Base-by-base conservation (phyloP, 2,888 invertebrate genomes). In the Cryptophagus acutangulus region DNA sequence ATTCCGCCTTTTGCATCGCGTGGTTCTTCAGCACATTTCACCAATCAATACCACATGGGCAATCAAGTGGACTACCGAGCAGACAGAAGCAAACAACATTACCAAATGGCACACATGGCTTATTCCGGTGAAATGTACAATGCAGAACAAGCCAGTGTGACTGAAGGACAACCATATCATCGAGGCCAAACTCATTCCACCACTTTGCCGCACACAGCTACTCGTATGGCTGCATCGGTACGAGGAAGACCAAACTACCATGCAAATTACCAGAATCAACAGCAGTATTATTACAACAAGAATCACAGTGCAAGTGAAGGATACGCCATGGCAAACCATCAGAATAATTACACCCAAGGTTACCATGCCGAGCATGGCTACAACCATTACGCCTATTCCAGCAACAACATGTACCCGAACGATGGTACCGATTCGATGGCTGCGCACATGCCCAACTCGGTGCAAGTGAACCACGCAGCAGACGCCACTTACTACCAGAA, bases 1-100 rank as follows among this genome's bases (percentile, higher is more conserved):
- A 74, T 77, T 62, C 76, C 78, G 2, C 74, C 78, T 1, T 78
- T 78, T 55, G 75, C 74, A 8, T 74, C 73, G 45, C 69, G 77
- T 59, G 77, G 74, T 42, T 61, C 65, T 61, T 71, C 70, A 61
- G 59, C 60, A 17, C 62, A 65, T 41, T 65, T 65, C 42, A 59
- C 62, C 18, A 65, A 65, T 44, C 70, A 71, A 43, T 71, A 71
- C 48, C 67, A 64, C 28, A 61, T 65, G 47, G 61, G 58, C 33
- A 59, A 55, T 36, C 66, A 66, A 40, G 42, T 56, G 4, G 70
- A 69, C 34, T 69, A 69, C 43, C 45, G 66, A 46, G 31, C 54
- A 4, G 65, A 63, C 49, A 54, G 59, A 43, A 50, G 54, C 41
- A 61, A 65, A 41, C 58, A 62, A 36, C 66, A 68, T 34, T 67